Base-by-base conservation (phyloP, 2,113 vertebrate genomes). In the Eidolon helvum region DNA sequence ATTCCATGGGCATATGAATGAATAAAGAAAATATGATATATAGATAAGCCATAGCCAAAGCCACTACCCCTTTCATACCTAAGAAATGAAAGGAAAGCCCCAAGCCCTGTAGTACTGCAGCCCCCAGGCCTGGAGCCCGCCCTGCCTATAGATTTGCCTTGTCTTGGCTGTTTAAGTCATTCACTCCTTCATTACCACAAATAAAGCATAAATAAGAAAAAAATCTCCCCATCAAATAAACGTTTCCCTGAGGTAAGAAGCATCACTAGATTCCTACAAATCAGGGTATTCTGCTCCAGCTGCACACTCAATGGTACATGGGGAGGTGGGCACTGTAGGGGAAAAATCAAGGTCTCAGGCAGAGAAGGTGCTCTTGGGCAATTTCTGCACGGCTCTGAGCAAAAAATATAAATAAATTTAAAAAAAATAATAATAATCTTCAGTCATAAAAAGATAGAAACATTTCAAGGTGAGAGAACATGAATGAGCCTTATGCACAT, bases 181-280 rank as follows among this genome's bases (percentile, higher is more conserved):
- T 98, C 98, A 98, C 97, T 98, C 98, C 90, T 50, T 98, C 97
- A 2, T 96, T 95, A 97, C 57, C 97, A 97, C 98, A 95, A 61
- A 96, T 96, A 98, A 98, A 98, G 97, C 94, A 95, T 96, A 94
- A 93, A 95, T 86, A 97, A 96, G 95, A 85, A 97, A 97, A 94
- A 98, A 86, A 98, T 97, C 97, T 97, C 98, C 95, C 98, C 98
- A 98, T 98, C 98, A 97, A 98, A 97, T 97, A 98, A 98, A 99
- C 98, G 0, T 98, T 99, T 99, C 99, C 98, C 99, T 99, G 99
- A 99, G 98, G 99, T 98, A 98, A 99, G 98, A 99, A 98, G 98
- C 98, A 98, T 98, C 78, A 48, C 98, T 98, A 97, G 98, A 98
- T 98, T 99, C 98, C 98, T 98, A 98, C 97, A 78, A 98, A 96